A percentile compares a stretch with the other conserved stretches of the same genome.
These are phyloP conservation scores for Falcaria lacertinaria DNA, from an alignment of 2,888 invertebrate species.

Conservation along the genomic window DNA sequence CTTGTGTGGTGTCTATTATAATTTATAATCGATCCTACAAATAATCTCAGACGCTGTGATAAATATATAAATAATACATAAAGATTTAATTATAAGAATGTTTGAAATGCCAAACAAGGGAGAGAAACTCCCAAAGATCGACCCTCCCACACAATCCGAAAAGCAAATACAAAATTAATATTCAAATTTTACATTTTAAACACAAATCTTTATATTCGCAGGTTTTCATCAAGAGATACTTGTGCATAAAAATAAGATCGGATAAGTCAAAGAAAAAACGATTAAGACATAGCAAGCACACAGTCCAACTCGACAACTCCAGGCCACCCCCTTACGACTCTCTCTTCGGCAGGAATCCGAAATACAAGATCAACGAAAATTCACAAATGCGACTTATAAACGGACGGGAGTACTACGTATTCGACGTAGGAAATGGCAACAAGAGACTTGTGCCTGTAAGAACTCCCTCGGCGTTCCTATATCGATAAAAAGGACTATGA, in stretches of 20 bases:
- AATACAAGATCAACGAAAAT: constrained; percentile 35
- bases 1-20: too few relatives aligned
- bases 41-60: too few relatives aligned
- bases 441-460: constrained; percentile 86
- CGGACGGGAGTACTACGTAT: constrained; percentile 87
- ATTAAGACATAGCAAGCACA: constrained; percentile 21
- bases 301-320: constrained; percentile 41
- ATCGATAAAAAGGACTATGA: constrained; percentile 66
- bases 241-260: constrained; percentile 22
- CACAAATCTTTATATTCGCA: constrained; percentile 30
- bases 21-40: too few relatives aligned
- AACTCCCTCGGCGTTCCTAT: constrained; percentile 87
- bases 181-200: too few relatives aligned
- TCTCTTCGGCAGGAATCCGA: constrained; percentile 67
- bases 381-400: constrained; percentile 82
- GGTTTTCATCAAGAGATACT: constrained; percentile 48
- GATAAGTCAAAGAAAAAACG: constrained; percentile 17
- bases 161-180: too few relatives aligned
- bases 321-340: constrained; percentile 85
- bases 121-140: too few relatives aligned
- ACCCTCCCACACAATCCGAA: too few relatives aligned
- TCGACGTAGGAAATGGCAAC: constrained; percentile 80
- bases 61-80: too few relatives aligned
- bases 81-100: too few relatives aligned
- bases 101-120: too few relatives aligned